These are phyloP conservation scores for Coptodon bakossiorum DNA, from an alignment of 2,113 vertebrate species.

Conservation along the genomic window DNA sequence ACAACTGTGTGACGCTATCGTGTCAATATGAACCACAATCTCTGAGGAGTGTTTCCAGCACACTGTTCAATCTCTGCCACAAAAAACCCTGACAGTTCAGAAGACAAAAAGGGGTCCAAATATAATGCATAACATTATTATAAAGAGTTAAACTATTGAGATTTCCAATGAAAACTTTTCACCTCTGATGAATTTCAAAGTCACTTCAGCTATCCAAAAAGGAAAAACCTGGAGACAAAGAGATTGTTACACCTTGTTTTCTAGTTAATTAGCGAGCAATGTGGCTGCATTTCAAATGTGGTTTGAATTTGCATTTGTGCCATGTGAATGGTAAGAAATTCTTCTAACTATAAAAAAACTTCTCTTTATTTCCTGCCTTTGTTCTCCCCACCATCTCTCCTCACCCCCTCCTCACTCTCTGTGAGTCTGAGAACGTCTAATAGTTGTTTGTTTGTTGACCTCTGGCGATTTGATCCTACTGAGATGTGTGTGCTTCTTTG, in stretches of 20 bases:
- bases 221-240: not conserved
- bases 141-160: not conserved
- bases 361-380: not conserved
- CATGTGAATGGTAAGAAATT: not conserved
- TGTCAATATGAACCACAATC: not conserved
- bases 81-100: not conserved
- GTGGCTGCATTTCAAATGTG: not conserved
- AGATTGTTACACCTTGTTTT: not conserved
- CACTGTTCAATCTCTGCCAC: not conserved
- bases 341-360: not conserved
- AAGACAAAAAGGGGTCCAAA: not conserved
- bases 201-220: not conserved
- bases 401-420: not conserved
- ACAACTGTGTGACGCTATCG: not conserved
- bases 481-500: not conserved
- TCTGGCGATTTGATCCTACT: slow-evolving; percentile 11
- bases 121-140: not conserved
- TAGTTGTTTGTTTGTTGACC: slow-evolving; percentile 43
- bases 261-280: not conserved
- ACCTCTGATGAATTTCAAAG: not conserved
- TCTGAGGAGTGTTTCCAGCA: not conserved
- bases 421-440: slow-evolving; percentile 1
- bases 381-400: not conserved
- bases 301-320: not conserved
- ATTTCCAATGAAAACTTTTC: not conserved